Evolutionary conservation across 2,888 invertebrate species (phyloP).

Genomic region (Andrena bicolor): DNA sequence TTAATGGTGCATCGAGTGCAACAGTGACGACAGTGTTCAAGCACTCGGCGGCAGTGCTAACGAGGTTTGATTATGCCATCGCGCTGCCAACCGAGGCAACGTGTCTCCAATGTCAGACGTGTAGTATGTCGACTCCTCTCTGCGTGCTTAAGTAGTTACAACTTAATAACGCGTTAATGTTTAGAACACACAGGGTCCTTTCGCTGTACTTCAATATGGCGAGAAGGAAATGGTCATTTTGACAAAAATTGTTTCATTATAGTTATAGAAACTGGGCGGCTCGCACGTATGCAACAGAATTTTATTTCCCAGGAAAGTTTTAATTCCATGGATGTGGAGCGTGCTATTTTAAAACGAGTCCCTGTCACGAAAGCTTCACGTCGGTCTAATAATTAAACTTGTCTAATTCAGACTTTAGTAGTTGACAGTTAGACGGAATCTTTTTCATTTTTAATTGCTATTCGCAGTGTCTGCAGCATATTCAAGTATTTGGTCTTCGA

Average conservation of each 20-base stretch:
- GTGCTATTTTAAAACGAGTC: background rate
- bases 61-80: slow-evolving; percentile 69
- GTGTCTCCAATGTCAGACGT: slow-evolving; percentile 16
- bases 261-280: no score
- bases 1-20: slow-evolving; percentile 64
- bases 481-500: background rate
- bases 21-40: slow-evolving; percentile 63
- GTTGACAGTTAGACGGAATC: slow-evolving; percentile 20
- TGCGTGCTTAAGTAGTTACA: background rate
- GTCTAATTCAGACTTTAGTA: background rate
- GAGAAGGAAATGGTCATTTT: no score
- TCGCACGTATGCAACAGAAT: no score
- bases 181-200: no score
- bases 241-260: no score
- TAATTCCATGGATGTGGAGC: background rate
- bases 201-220: no score
- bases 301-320: background rate
- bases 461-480: no score
- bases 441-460: background rate
- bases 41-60: slow-evolving; percentile 58
- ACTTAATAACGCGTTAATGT: slow-evolving; percentile 5
- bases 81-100: slow-evolving; percentile 32
- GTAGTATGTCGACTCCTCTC: slow-evolving; percentile 23
- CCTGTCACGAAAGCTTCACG: background rate
- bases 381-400: background rate